phyloP scores from a whole-genome alignment of 2,888 invertebrate species.

The Suillia variegata region DNA sequence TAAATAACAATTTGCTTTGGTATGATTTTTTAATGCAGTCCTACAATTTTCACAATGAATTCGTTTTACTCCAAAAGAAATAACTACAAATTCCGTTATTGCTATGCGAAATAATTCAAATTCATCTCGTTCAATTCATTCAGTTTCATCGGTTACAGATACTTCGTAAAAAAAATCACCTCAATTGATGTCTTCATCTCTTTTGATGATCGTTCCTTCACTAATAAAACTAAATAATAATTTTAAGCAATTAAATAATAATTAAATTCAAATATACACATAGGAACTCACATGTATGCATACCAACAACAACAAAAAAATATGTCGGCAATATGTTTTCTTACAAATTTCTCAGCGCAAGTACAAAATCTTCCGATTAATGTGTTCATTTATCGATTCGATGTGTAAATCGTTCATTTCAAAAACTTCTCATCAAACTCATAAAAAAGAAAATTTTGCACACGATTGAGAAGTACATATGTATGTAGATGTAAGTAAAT shows the following conservation, averaged over 20 bases:
- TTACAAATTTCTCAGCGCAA: no score
- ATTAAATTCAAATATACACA: neutral
- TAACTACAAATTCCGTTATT: constrained; percentile 4
- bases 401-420: no score
- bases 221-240: neutral
- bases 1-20: constrained; percentile 8
- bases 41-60: constrained; percentile 6
- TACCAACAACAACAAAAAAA: neutral
- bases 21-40: constrained; percentile 7
- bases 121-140: neutral
- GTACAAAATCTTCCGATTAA: no score
- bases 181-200: neutral
- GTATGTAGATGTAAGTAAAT: no score
- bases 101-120: neutral
- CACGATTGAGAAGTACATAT: no score
- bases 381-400: no score
- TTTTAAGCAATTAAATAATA: neutral
- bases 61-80: neutral
- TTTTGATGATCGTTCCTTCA: no score
- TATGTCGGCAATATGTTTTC: no score
- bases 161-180: neutral
- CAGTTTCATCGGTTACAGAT: neutral
- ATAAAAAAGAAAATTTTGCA: no score
- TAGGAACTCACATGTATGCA: neutral
- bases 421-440: neutral